These are phyloP conservation scores for Rhagophthalmus giganteus DNA, from an alignment of 2,888 invertebrate species.

Conservation along the genomic window DNA sequence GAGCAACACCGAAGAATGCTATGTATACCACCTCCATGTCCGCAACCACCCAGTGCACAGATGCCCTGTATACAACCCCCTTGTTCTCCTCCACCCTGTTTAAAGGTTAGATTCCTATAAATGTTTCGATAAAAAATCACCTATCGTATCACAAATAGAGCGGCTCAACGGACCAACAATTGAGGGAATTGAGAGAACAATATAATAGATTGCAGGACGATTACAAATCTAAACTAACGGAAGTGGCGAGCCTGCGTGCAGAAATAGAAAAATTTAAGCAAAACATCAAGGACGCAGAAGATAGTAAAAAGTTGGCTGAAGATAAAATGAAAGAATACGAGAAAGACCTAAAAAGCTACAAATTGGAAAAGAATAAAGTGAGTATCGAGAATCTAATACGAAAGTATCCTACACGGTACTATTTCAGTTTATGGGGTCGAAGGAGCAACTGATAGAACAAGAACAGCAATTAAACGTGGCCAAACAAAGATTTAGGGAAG, in stretches of 20 bases:
- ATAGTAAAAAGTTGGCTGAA: constrained; percentile 61
- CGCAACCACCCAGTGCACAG: constrained; percentile 45
- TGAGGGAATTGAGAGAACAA: constrained; percentile 63
- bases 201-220: constrained; percentile 67
- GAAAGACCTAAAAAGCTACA: constrained; percentile 55
- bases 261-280: constrained; percentile 58
- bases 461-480: constrained; percentile 60
- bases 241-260: constrained; percentile 62
- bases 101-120: background rate
- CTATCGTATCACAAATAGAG: background rate
- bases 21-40: constrained; percentile 39
- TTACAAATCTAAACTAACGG: constrained; percentile 69
- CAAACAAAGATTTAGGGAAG: constrained; percentile 60
- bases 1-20: constrained; percentile 54
- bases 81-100: constrained; percentile 25
- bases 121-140: background rate
- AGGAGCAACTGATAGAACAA: constrained; percentile 67
- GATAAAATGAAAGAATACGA: constrained; percentile 63
- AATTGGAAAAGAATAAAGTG: constrained; percentile 40
- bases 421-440: constrained; percentile 54
- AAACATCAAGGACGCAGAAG: constrained; percentile 51
- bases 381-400: too few species aligned
- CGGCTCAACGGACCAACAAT: constrained; percentile 59
- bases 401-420: background rate
- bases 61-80: constrained; percentile 40